Evolutionary conservation across 2,797 vertebrate genomes (phyloP), one percentile per base, ranked within the genome.

Genomic region (Hypotaenidia philippensis): DNA sequence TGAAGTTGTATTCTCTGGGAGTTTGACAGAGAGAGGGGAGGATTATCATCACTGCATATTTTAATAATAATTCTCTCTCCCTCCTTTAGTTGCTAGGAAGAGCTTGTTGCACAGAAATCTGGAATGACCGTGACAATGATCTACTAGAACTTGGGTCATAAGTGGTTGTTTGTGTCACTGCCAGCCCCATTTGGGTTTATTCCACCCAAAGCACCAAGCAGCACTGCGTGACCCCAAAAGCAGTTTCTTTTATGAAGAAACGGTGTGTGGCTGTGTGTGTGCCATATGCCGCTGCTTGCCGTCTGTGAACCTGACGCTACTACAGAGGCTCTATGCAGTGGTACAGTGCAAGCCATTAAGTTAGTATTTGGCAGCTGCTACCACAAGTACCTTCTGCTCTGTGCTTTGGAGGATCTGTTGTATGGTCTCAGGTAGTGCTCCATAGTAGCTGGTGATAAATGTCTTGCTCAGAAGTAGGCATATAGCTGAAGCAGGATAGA

Each of bases 1-100:
- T 96, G 50, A 96, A 94, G 88, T 93, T 96, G 64, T 89, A 50
- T 95, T 96, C 84, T 66, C 81, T 64, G 74, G 79, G 41, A 89
- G 85, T 75, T 93, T 65, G 93, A 96, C 79, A 94, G 41, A 41
- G 63, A 16, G 47, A 68, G 90, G 90, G 83, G 81, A 80, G 32
- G 84, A 92, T 94, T 97, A 90, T 91, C 75, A 79, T 55, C 78
- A 64, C 65, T 89, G 83, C 41, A 50, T 92, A 75, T 95, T 94
- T 93, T 88, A 92, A 82, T 93, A 81, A 63, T 86, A 91, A 90
- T 88, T 93, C 76, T 22, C 55, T 71, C 50, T 86, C 52, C 57
- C 18, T 44, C 27, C 16, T 83, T 64, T 32, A 83, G 77, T 82
- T 92, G 81, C 81, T 89, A 49, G 63, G 87, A 91, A 66, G 79